Base-by-base conservation (phyloP, 2,113 vertebrate species). In the Lepus timidus region DNA sequence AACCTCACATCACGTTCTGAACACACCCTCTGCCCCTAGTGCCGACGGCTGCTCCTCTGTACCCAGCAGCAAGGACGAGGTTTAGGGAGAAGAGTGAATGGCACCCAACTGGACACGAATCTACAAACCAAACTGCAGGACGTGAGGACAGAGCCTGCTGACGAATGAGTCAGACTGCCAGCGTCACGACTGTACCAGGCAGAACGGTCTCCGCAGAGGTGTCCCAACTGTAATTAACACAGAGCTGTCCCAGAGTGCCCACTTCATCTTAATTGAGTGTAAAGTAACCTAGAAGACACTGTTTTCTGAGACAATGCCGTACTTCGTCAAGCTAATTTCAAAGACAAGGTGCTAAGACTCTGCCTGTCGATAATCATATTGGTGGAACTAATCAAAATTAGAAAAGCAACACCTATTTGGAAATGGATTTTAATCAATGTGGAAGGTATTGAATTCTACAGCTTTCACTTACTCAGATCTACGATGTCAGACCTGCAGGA, bases 171-270 rank as follows among this genome's bases (percentile, higher is more conserved):
- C 88, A 67, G 83, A 79, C 92, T 14, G 29, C 83, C 80, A 95
- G 44, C 81, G 65, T 86, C 94, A 90, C 9, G 82, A 94, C 94
- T 96, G 25, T 82, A 93, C 94, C 92, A 52, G 55, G 88, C 92
- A 95, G 78, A 73, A 81, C 25, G 55, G 93, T 95, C 97, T 97
- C 96, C 81, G 93, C 96, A 96, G 95, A 95, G 93, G 81, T 80
- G 87, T 94, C 96, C 81, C 92, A 95, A 51, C 27, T 96, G 73
- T 97, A 97, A 97, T 97, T 97, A 97, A 96, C 95, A 90, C 78
- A 90, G 49, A 73, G 49, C 29, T 92, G 78, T 94, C 97, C 94
- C 95, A 93, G 76, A 76, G 95, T 95, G 89, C 95, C 90, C 62
- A 88, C 76, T 96, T 97, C 88, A 93, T 90, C 96, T 97, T 95